These are phyloP conservation scores for Mythimna vitellina DNA, from an alignment of 2,888 invertebrate genomes.

Conservation along the genomic window DNA sequence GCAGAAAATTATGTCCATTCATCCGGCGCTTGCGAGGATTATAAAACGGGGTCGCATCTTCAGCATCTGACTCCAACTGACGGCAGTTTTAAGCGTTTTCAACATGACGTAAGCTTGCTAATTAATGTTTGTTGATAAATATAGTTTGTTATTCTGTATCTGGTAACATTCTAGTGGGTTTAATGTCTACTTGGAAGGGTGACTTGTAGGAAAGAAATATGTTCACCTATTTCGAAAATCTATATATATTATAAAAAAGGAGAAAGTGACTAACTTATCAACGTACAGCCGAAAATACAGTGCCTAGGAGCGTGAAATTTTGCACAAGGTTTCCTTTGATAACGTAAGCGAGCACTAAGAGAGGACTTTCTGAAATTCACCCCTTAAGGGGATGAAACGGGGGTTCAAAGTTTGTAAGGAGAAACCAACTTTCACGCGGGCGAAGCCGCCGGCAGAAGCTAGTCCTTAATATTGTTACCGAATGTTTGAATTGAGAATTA, in stretches of 20 bases:
- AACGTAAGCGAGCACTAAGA: no score
- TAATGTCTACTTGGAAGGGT: neutral
- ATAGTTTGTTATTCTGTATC: constrained; percentile 23
- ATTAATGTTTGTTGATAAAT: constrained; percentile 72
- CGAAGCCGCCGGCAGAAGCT: no score
- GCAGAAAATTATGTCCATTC: constrained; percentile 90
- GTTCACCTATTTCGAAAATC: neutral
- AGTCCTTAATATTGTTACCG: no score
- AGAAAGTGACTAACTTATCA: no score
- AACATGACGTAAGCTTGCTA: constrained; percentile 74
- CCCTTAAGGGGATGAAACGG: no score
- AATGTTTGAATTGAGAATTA: no score
- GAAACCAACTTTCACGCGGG: no score
- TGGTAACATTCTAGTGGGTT: neutral
- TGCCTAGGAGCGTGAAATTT: no score
- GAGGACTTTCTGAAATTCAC: no score
- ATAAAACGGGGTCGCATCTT: constrained; percentile 87
- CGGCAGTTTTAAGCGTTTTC: constrained; percentile 79
- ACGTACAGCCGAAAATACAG: no score
- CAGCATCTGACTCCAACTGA: constrained; percentile 76
- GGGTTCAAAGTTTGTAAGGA: no score
- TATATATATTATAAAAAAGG: neutral
- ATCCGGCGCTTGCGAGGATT: constrained; percentile 85
- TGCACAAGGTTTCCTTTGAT: no score
- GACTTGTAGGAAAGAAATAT: neutral